phyloP scores from a whole-genome alignment of 2,888 invertebrate genomes.

The Stenodera caucasica region DNA sequence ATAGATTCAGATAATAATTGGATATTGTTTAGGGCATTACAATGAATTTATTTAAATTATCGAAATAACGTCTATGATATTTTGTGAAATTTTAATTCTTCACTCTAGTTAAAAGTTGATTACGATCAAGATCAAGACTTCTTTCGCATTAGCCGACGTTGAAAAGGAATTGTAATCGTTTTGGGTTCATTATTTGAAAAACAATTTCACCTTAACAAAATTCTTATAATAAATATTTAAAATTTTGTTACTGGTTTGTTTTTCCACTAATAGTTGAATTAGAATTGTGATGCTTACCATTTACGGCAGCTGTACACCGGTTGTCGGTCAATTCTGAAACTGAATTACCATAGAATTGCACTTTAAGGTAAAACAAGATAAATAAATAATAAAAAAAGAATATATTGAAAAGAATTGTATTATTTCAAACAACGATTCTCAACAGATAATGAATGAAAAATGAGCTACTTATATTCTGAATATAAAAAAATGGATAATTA shows the following conservation, averaged over 20 bases:
- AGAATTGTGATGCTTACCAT: constrained; percentile 1
- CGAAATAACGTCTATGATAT: too few species aligned
- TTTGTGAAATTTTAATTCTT: too few species aligned
- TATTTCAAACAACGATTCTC: constrained; percentile 22
- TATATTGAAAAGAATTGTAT: constrained; percentile 28
- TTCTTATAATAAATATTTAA: constrained; percentile 1
- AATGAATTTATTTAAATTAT: too few species aligned
- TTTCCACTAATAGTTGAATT: constrained; percentile 3
- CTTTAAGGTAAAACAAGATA: not conserved
- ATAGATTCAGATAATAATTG: too few species aligned
- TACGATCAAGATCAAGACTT: too few species aligned
- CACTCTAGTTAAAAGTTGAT: too few species aligned
- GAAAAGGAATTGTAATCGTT: not conserved
- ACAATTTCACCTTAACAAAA: not conserved
- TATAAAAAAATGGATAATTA: constrained; percentile 15
- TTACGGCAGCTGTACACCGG: not conserved
- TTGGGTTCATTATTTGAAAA: not conserved
- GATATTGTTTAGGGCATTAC: too few species aligned
- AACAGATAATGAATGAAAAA: constrained; percentile 26
- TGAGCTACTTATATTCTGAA: constrained; percentile 26
- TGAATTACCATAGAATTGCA: constrained; percentile 6
- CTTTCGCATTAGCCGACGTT: not conserved
- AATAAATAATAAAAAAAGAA: constrained; percentile 3
- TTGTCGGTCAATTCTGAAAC: constrained; percentile 4
- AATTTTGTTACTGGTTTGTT: constrained; percentile 1